A percentile compares a stretch with the other conserved stretches of the same genome.
Evolutionary conservation across 1,140 invertebrate genomes (phyloP).

Genomic region (Tribolium castaneum): DNA sequence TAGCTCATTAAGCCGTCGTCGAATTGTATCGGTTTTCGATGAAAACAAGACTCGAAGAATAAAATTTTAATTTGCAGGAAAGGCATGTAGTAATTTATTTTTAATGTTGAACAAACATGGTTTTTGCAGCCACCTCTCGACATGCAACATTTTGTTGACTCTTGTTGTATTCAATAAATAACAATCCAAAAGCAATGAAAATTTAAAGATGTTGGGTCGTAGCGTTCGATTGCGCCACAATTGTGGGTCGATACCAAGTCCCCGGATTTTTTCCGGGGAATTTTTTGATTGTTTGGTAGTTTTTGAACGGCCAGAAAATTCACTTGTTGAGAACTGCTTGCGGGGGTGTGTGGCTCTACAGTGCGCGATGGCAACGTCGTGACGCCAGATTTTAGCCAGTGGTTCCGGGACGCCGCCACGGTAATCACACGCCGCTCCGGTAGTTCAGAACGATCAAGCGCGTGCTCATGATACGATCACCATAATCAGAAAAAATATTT

Average conservation of each 20-base stretch:
- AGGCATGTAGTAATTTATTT: neutral
- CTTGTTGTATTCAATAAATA: neutral
- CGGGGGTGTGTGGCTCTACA: slow-evolving; percentile 24
- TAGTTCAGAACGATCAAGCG: slow-evolving; percentile 11
- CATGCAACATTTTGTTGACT: neutral
- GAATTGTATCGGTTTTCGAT: neutral
- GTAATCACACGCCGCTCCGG: slow-evolving; percentile 44
- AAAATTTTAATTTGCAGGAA: neutral
- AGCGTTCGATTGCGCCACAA: too few species aligned
- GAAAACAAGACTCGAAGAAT: neutral
- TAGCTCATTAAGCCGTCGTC: neutral
- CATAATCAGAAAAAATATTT: neutral
- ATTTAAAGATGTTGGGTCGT: too few species aligned
- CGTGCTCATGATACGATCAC: slow-evolving; percentile 22
- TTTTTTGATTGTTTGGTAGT: neutral
- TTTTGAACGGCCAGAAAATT: neutral
- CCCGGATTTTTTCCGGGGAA: neutral
- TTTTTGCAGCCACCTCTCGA: neutral
- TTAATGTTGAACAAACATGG: neutral
- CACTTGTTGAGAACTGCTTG: slow-evolving; percentile 37
- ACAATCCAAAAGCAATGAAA: too few species aligned
- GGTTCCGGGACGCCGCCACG: slow-evolving; percentile 51
- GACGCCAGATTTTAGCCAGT: slow-evolving; percentile 48
- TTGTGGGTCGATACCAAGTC: too few species aligned
- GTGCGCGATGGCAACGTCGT: slow-evolving; percentile 45